These are phyloP conservation scores for Apomyelois bistriatella DNA, from an alignment of 2,888 invertebrate genomes.

Conservation along the genomic window DNA sequence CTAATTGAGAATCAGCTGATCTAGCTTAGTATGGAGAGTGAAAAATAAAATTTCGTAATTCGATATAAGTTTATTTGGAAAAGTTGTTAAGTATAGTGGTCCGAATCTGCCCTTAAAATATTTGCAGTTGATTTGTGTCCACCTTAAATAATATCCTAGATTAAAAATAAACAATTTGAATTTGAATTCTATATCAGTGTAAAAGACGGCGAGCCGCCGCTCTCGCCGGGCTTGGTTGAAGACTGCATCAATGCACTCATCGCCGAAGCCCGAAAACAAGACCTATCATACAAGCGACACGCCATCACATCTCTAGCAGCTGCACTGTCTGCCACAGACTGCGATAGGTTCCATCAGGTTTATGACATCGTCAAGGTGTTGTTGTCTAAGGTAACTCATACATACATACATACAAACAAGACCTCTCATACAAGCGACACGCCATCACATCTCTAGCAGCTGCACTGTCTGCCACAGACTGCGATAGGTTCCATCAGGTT, in stretches of 20 bases:
- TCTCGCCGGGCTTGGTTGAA: slow-evolving; percentile 49
- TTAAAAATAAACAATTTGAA: too few species aligned
- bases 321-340: slow-evolving; percentile 85
- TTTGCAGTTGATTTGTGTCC: too few species aligned
- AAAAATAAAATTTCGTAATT: too few species aligned
- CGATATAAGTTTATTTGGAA: too few species aligned
- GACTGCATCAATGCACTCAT: slow-evolving; percentile 85
- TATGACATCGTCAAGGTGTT: slow-evolving; percentile 87
- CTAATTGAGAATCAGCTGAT: too few species aligned
- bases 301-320: slow-evolving; percentile 86
- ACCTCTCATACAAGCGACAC: slow-evolving; percentile 86
- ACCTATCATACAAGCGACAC: slow-evolving; percentile 86
- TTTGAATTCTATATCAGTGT: slow-evolving; percentile 51
- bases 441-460: slow-evolving; percentile 86
- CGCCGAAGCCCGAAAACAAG: slow-evolving; percentile 90
- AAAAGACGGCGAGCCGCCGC: slow-evolving; percentile 49
- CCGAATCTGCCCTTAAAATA: too few species aligned
- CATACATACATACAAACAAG: too few species aligned
- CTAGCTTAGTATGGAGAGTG: too few species aligned
- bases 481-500: slow-evolving; percentile 89
- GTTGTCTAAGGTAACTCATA: slow-evolving; percentile 83
- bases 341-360: slow-evolving; percentile 89
- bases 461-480: slow-evolving; percentile 85
- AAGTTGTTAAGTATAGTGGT: too few species aligned
- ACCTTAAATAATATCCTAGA: too few species aligned